A percentile compares a stretch with the other conserved stretches of the same genome.
These are phyloP conservation scores for Pterostichus niger DNA, from an alignment of 2,888 invertebrate genomes.

Conservation along the genomic window DNA sequence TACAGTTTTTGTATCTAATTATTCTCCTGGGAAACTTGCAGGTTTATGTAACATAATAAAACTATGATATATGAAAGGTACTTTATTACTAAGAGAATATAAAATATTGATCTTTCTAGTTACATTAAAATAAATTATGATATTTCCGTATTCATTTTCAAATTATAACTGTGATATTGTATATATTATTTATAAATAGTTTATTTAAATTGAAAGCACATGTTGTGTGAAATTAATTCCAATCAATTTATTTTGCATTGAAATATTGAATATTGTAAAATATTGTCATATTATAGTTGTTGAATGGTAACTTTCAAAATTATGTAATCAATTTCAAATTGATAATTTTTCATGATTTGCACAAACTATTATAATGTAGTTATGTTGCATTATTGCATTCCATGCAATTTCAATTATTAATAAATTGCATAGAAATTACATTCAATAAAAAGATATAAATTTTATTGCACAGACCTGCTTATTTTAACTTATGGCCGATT, in stretches of 20 bases:
- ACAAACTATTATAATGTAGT: slow-evolving; percentile 14
- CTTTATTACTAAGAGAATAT: slow-evolving; percentile 1
- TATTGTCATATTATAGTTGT: slow-evolving; percentile 38
- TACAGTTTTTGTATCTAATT: slow-evolving; percentile 36
- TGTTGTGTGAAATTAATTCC: background rate
- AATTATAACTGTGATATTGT: slow-evolving; percentile 20
- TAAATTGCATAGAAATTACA: background rate
- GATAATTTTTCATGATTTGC: slow-evolving; percentile 20
- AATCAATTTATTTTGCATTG: slow-evolving; percentile 28
- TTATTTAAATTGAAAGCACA: slow-evolving; percentile 19
- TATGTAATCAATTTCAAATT: slow-evolving; percentile 26
- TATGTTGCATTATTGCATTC: too few species aligned
- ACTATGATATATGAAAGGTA: slow-evolving; percentile 38
- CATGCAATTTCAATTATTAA: background rate
- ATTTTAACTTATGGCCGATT: background rate
- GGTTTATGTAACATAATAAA: slow-evolving; percentile 39
- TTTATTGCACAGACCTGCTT: background rate
- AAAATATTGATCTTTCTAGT: slow-evolving; percentile 19
- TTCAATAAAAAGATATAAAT: background rate
- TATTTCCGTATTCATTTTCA: slow-evolving; percentile 25
- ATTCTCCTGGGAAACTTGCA: slow-evolving; percentile 34
- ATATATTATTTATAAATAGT: slow-evolving; percentile 2
- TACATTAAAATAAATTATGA: slow-evolving; percentile 25
- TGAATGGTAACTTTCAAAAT: slow-evolving; percentile 38
- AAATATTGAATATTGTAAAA: slow-evolving; percentile 1